Evolutionary conservation across 1,140 invertebrate species (phyloP).

Genomic region (Pseudoatta argentina): DNA sequence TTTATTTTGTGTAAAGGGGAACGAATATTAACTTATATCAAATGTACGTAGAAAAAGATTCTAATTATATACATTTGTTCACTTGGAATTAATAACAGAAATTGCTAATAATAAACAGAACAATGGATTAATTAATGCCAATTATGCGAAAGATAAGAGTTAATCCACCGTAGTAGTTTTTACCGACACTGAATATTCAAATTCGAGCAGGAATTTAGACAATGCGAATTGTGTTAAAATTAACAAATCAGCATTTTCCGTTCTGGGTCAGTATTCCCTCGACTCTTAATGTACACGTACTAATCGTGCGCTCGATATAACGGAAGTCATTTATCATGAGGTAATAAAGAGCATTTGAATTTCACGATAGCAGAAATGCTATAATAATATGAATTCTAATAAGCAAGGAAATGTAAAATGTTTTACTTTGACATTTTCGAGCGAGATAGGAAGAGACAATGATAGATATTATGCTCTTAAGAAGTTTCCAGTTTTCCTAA

Average conservation of each 20-base stretch:
- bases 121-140: slow-evolving; percentile 11
- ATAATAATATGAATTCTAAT: not conserved
- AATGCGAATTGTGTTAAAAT: not conserved
- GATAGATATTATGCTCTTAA: slow-evolving; percentile 36
- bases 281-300: not conserved
- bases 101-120: not conserved
- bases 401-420: slow-evolving; percentile 9
- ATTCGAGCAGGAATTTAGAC: not conserved
- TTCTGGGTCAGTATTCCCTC: not conserved
- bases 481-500: slow-evolving; percentile 5
- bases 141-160: slow-evolving; percentile 2
- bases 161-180: not conserved
- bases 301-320: not conserved
- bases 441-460: not conserved
- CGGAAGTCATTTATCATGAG: not conserved
- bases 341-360: not conserved
- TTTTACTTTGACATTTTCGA: not conserved
- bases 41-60: not conserved
- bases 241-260: slow-evolving; percentile 25
- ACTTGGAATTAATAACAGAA: not conserved
- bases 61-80: not conserved
- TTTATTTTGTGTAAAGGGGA: not conserved
- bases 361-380: not conserved
- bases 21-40: slow-evolving; percentile 18
- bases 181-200: not conserved